Evolutionary conservation across 1,140 invertebrate genomes (phyloP), one percentile per base, ranked within the genome.

Genomic region (Trachymyrmex septentrionalis): DNA sequence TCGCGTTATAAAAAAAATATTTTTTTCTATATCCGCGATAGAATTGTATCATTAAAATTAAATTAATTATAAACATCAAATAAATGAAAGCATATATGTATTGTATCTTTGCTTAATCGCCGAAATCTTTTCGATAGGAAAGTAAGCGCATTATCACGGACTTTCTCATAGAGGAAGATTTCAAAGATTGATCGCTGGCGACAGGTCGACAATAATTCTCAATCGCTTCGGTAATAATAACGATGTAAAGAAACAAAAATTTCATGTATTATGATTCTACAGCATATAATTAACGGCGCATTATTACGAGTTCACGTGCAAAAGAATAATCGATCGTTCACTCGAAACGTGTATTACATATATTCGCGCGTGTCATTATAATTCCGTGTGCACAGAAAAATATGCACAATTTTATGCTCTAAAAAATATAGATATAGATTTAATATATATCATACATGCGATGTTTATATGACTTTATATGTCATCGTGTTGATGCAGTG

Each of bases 201-300:
- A 19, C 16, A 84, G 5, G 3, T 76, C 38, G 38, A 19, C 21
- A 34, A 16, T 27, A 5, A 80, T 38, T 67, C 0, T 19, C 34
- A 24, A 34, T 64, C 21, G 5, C 9, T 38, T 38, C 30, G 44
- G 24, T 55, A 63, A 80, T 30, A 50, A 50, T 50, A 9, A 50
- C 14, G 7, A 38, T 38, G 14, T 44, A 57, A 86, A 69, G n/a
- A 69, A 9, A 63, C n/a, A 10, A 34, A 75, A 75, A n/a, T 0
- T 48, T 48, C 34, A 61, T 80, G 3, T 5, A 66, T 67, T 86
- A 78, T 44, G 67, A 80, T 67, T 12, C 10, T 12, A 44, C 34
- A 78, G 34, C 7, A n/a, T 19, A 48, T 85, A 85, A 85, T 34
- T 14, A 2, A 19, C 16, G 53, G 30, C 34, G 59, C 38, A 76